Percentiles rank a stretch among this genome's conserved stretches.
phyloP scores from a whole-genome alignment of 1,140 invertebrate species.

The Drosophila auraria region DNA sequence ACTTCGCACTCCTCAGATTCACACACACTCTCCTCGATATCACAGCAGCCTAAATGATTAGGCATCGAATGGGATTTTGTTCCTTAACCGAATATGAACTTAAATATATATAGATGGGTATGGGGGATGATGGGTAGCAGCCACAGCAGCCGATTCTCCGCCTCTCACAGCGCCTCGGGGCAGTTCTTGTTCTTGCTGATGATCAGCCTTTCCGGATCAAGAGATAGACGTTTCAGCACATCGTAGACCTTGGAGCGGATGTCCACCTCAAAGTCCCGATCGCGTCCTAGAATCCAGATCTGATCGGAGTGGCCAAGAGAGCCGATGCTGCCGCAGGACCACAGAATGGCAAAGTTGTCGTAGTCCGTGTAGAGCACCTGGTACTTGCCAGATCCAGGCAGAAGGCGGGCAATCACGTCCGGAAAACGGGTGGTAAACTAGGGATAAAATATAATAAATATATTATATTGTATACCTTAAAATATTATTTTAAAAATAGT shows the following conservation, averaged over 20 bases:
- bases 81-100: slow-evolving; percentile 63
- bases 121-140: slow-evolving; percentile 8
- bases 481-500: not conserved
- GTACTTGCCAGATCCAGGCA: slow-evolving; percentile 89
- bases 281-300: slow-evolving; percentile 88
- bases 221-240: slow-evolving; percentile 86
- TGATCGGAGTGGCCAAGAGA: slow-evolving; percentile 86
- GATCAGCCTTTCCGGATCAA: slow-evolving; percentile 88
- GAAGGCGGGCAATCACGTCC: slow-evolving; percentile 87
- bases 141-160: not conserved
- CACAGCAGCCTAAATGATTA: slow-evolving; percentile 72
- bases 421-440: slow-evolving; percentile 88
- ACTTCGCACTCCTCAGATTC: slow-evolving; percentile 23
- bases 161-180: slow-evolving; percentile 77
- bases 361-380: slow-evolving; percentile 90
- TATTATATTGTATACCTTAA: not conserved
- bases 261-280: slow-evolving; percentile 87
- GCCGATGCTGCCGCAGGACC: slow-evolving; percentile 89
- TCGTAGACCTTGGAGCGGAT: slow-evolving; percentile 87
- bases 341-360: slow-evolving; percentile 89
- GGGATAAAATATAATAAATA: slow-evolving; percentile 9
- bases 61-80: slow-evolving; percentile 54
- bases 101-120: slow-evolving; percentile 41
- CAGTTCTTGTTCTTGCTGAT: slow-evolving; percentile 89
- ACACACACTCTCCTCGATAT: slow-evolving; percentile 59